Conservation (phyloP, 2,797 vertebrate species). For the Sebastes trivittatus region DNA sequence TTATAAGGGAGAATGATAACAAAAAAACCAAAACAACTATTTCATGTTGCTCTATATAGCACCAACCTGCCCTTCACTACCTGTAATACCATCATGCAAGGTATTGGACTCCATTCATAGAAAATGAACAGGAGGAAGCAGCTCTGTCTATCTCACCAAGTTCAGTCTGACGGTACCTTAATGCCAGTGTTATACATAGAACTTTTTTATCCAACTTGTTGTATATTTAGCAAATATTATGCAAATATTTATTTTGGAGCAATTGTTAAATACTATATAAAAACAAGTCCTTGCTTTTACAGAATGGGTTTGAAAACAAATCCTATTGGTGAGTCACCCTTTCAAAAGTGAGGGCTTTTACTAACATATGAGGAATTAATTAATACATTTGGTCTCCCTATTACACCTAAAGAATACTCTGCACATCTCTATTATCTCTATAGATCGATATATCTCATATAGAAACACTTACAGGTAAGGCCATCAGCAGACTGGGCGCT, state of each 20-base stretch:
- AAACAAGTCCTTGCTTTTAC: background rate
- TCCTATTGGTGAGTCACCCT: background rate
- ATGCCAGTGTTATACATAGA: background rate
- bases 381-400: background rate
- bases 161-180: background rate
- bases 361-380: background rate
- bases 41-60: background rate
- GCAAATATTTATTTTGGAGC: no score
- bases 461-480: slow-evolving; percentile 92
- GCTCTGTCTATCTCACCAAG: background rate
- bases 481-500: slow-evolving; percentile 98
- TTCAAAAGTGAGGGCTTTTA: background rate
- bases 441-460: background rate
- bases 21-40: background rate
- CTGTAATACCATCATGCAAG: background rate
- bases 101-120: background rate
- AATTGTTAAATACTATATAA: background rate
- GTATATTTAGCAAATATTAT: background rate
- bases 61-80: background rate
- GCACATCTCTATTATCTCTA: background rate
- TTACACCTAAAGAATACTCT: background rate
- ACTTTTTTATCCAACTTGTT: background rate
- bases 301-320: background rate
- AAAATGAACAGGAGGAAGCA: accelerated
- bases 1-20: background rate